Evolutionary conservation across 2,797 vertebrate species (phyloP), one percentile per base, ranked within the genome.

Genomic region (Lycodopsis pacificus): DNA sequence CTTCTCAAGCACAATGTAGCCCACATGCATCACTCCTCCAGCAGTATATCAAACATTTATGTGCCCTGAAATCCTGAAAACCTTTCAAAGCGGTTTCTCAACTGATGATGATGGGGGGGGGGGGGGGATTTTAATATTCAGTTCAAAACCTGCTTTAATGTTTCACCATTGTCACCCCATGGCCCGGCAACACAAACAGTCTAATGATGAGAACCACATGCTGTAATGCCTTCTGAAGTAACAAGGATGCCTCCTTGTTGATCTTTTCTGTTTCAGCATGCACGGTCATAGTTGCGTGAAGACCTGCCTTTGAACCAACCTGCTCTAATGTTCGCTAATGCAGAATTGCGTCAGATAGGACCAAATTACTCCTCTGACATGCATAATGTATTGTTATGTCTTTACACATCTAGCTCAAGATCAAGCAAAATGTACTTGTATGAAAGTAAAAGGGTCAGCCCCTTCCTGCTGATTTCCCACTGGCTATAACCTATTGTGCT

Each of bases 371-470:
- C 86, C 71, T 80, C 59, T 2, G 13, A 83, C 85, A 91, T 93
- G 86, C 87, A 93, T 92, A 89, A 93, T 92, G 81, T 72, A 91
- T 91, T 82, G 75, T 84, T 79, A 81, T 80, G 80, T 89, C 92
- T 89, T 88, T 73, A 77, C 58, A 86, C 74, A 88, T 93, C 73
- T 87, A 72, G 58, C 78, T 91, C 83, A 88, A 77, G 81, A 87
- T 90, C 66, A 84, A 80, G 82, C 75, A 65, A 38, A 82, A 80
- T 71, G 19, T 77, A 79, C 73, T 86, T 80, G 62, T 65, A 68
- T 76, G 49, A 78, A 72, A 70, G 66, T 56, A 82, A 87, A 84
- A 76, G 32, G 77, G 84, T 82, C 61, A 80, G 49, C 36, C 27
- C 27, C 19, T 69, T 75, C 56, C 62, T 62, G 67, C 73, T 73